Evolutionary conservation across 2,797 vertebrate species (phyloP).

Genomic region (Poeciliopsis presidionis): DNA sequence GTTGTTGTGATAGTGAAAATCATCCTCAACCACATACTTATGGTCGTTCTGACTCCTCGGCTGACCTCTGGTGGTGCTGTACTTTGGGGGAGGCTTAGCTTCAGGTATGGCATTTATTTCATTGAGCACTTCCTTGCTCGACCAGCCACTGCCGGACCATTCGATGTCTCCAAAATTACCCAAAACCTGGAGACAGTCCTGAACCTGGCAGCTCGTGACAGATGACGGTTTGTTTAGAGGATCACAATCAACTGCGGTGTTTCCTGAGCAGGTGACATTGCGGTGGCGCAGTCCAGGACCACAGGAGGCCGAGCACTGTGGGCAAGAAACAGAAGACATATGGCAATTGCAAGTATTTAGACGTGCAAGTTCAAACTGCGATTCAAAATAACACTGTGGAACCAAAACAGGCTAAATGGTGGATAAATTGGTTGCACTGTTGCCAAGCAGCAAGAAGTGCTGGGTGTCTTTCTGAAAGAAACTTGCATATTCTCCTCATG

Average conservation of each 20-base stretch:
- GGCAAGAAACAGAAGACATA: background rate
- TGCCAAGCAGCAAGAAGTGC: background rate
- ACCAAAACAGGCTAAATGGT: background rate
- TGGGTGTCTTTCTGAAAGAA: background rate
- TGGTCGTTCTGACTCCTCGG: conserved; percentile 50
- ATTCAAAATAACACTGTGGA: background rate
- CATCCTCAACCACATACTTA: conserved; percentile 77
- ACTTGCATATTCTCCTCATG: background rate
- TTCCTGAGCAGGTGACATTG: conserved; percentile 82
- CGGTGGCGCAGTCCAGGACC: conserved; percentile 83
- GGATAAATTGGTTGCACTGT: background rate
- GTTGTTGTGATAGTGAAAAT: conserved; percentile 74
- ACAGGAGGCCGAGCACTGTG: conserved; percentile 89
- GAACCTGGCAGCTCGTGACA: conserved; percentile 64
- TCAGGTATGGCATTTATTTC: conserved; percentile 83
- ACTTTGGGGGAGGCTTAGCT: conserved; percentile 55
- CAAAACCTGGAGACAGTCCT: conserved; percentile 68
- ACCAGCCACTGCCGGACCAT: conserved; percentile 91
- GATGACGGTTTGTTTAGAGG: conserved; percentile 73
- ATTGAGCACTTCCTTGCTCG: conserved; percentile 86
- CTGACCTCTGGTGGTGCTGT: conserved; percentile 54
- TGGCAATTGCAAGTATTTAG: background rate
- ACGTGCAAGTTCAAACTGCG: background rate
- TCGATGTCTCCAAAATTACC: conserved; percentile 73
- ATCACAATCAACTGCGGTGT: conserved; percentile 79